Base-by-base conservation (phyloP, 2,797 vertebrate species). In the Steatocranus sp. region DNA sequence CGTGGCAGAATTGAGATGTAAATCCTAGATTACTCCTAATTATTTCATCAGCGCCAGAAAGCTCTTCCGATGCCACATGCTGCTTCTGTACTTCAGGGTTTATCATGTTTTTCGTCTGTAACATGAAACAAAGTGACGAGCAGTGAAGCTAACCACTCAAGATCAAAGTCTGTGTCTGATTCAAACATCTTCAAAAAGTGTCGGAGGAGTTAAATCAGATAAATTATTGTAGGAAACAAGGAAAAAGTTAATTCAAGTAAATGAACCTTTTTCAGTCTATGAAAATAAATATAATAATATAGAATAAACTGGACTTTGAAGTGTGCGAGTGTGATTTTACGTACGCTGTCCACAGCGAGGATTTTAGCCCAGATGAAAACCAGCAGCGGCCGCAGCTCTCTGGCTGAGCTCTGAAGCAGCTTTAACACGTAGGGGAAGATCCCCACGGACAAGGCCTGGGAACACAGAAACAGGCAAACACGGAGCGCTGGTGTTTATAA, bases 331-430 rank as follows among this genome's bases (percentile, higher is more conserved):
- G 43, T 80, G 51, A 8, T 9, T 14, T 51, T 91, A 97, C 98
- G 97, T 94, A 99, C 98, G n/a, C 98, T 99, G 96, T 99, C 98
- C 86, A 99, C 98, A 0, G 98, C 98, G 8, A 99, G 97, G 88
- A 99, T 99, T 94, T 99, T 99, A 87, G 98, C 98, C 98, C 98
- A 99, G 94, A 99, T 99, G 96, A 99, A 99, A 76, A 99, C 98
- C 1, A 99, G 97, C 58, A 98, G 97, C 0, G 98, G 98, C 23
- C 98, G 95, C 83, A 99, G 96, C 93, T 99, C 98, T 61, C 98
- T 94, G 63, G 98, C 98, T 3, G 98, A 99, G 88, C 98, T 99
- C 92, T 99, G 98, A 2, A 99, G 97, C 23, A 99, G 96, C 94
- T 99, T 99, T 86, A 99, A 93, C 34, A 99, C 98, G 1, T 99